A percentile compares a stretch with the other conserved stretches of the same genome.
phyloP scores from a whole-genome alignment of 1,140 invertebrate genomes.

The Sminthurinus signatus region DNA sequence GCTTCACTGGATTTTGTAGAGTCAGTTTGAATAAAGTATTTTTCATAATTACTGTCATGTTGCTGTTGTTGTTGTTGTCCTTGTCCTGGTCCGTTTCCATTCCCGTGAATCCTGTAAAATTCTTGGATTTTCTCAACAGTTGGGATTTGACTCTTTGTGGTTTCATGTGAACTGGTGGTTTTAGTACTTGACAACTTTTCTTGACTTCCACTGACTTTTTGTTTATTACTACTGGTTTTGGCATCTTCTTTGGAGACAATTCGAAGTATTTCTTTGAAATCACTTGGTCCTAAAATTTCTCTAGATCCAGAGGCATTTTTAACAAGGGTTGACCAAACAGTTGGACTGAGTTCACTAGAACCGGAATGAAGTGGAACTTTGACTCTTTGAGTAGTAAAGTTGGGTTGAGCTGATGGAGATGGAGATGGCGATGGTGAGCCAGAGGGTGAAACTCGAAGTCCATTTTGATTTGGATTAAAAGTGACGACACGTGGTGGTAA shows the following conservation, averaged over 20 bases:
- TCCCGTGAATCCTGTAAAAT: no score
- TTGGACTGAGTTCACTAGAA: neutral
- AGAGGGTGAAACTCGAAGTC: no score
- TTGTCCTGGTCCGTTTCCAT: constrained; percentile 19
- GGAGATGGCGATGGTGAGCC: neutral
- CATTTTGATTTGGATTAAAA: no score
- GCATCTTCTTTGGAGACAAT: constrained; percentile 23
- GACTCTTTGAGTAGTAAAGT: no score
- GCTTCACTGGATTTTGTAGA: neutral
- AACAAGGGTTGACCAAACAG: neutral
- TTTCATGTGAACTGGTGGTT: neutral
- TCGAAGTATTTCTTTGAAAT: neutral
- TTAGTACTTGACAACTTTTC: constrained; percentile 4
- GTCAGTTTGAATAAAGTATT: neutral
- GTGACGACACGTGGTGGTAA: constrained; percentile 6
- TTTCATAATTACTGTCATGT: no score
- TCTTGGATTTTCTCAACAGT: constrained; percentile 26
- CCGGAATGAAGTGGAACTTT: neutral
- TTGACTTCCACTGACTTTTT: constrained; percentile 36
- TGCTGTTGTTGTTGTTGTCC: constrained; percentile 2
- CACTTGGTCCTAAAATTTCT: neutral
- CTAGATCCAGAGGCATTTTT: neutral
- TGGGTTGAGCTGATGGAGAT: neutral
- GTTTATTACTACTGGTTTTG: constrained; percentile 31
- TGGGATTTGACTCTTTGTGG: constrained; percentile 3